Evolutionary conservation across 1,140 invertebrate genomes (phyloP).

Genomic region (Aricia agestis): DNA sequence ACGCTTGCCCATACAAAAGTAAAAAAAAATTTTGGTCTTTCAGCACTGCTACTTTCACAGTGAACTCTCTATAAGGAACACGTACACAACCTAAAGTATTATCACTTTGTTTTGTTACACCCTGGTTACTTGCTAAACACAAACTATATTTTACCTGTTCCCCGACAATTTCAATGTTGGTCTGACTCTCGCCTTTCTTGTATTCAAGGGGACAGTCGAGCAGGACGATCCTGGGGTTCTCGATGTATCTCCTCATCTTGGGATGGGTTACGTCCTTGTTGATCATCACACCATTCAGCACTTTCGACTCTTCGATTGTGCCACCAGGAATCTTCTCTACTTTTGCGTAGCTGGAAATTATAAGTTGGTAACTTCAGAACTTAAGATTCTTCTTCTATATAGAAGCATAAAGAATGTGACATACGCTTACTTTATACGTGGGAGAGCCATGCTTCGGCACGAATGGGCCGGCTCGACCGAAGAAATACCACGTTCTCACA

Average conservation of each 20-base stretch:
- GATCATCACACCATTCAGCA: slow-evolving; percentile 97
- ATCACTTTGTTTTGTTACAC: too few relatives aligned
- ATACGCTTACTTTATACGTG: too few relatives aligned
- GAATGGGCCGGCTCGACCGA: too few relatives aligned
- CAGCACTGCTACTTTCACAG: too few relatives aligned
- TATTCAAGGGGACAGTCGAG: slow-evolving; percentile 98
- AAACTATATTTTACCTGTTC: slow-evolving; percentile 79
- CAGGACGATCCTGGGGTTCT: slow-evolving; percentile 96
- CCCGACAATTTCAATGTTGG: slow-evolving; percentile 96
- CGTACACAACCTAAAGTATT: too few relatives aligned
- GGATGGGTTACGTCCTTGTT: slow-evolving; percentile 99
- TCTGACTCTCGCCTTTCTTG: slow-evolving; percentile 99
- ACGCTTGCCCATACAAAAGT: too few relatives aligned
- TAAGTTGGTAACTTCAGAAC: not conserved
- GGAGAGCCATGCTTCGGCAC: too few relatives aligned
- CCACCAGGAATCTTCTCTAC: slow-evolving; percentile 99
- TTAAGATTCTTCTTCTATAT: not conserved
- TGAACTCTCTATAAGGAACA: too few relatives aligned
- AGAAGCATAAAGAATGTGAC: too few relatives aligned
- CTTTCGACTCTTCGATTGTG: slow-evolving; percentile 94
- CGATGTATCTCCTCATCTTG: slow-evolving; percentile 96
- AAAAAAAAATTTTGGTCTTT: too few relatives aligned
- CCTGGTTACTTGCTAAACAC: too few relatives aligned
- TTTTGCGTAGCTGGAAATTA: slow-evolving; percentile 87
- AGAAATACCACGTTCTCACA: too few relatives aligned